Evolutionary conservation across 64 coral and sea anemone genomes (phyloP).

Genomic region (Stichodactyla mertensii): DNA sequence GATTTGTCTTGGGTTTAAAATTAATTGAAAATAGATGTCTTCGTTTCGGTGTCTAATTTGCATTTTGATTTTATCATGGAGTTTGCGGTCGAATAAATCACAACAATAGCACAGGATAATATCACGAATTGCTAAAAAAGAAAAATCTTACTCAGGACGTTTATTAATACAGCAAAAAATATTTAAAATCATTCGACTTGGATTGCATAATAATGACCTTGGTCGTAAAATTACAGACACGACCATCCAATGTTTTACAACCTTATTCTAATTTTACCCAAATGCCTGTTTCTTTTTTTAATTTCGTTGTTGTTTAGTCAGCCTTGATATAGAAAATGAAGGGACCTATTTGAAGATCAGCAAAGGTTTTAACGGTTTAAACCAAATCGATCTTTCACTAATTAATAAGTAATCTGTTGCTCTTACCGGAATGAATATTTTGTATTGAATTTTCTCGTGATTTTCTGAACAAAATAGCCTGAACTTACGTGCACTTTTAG

Average conservation of each 20-base stretch:
- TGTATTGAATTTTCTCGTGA: too few relatives aligned
- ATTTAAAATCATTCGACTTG: background rate
- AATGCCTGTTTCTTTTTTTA: too few relatives aligned
- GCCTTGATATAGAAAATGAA: too few relatives aligned
- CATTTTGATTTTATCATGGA: background rate
- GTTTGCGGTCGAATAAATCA: background rate
- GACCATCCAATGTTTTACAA: background rate
- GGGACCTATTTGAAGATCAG: too few relatives aligned
- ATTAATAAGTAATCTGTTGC: too few relatives aligned
- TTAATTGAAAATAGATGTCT: background rate
- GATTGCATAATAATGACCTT: slow-evolving; percentile 3
- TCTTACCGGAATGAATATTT: too few relatives aligned
- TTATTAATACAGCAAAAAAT: background rate
- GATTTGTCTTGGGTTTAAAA: background rate
- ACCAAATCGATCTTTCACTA: too few relatives aligned
- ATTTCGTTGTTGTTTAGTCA: too few relatives aligned
- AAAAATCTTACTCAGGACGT: background rate
- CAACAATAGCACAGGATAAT: background rate
- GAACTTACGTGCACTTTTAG: too few relatives aligned
- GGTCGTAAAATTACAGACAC: background rate
- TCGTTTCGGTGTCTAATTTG: background rate
- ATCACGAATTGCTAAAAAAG: background rate
- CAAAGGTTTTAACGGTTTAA: too few relatives aligned
- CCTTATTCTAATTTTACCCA: background rate
- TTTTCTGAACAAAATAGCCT: too few relatives aligned